These are phyloP conservation scores for Delphinus delphis DNA, from an alignment of 2,113 vertebrate species.

Conservation along the genomic window DNA sequence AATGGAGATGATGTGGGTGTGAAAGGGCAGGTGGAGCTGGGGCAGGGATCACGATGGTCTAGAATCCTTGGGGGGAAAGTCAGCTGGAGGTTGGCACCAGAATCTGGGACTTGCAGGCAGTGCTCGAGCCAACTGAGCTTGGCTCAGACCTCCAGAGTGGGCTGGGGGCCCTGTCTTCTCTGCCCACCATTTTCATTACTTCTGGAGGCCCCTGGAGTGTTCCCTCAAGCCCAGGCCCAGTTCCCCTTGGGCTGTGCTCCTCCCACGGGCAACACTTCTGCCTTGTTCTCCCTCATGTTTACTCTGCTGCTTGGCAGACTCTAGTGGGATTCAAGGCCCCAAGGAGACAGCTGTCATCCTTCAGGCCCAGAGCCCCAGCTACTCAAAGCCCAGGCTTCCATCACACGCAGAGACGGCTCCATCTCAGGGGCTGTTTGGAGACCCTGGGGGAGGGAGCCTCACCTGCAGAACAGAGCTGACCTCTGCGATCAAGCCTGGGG, in stretches of 20 bases:
- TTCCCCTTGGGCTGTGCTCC: neutral
- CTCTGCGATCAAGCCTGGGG: neutral
- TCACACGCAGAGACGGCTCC: neutral
- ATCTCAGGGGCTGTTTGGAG: neutral
- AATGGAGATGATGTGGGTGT: neutral
- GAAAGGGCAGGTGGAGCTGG: neutral
- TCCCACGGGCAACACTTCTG: neutral
- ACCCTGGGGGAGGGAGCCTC: neutral
- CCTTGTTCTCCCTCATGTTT: neutral
- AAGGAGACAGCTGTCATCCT: neutral
- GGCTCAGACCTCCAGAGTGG: neutral
- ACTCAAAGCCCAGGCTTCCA: neutral
- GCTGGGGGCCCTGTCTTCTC: neutral
- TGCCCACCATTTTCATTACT: too few relatives aligned
- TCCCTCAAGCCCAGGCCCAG: neutral
- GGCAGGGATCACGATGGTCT: neutral
- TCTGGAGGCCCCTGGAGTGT: neutral
- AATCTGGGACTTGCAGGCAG: neutral
- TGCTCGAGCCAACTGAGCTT: rapidly evolving
- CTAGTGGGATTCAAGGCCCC: neutral
- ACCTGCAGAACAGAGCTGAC: neutral
- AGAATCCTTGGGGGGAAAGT: neutral
- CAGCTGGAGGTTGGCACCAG: neutral
- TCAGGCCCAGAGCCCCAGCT: neutral
- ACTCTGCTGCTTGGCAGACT: neutral